phyloP scores from a whole-genome alignment of 1,140 invertebrate genomes.

The Euura saliciscinereae region DNA sequence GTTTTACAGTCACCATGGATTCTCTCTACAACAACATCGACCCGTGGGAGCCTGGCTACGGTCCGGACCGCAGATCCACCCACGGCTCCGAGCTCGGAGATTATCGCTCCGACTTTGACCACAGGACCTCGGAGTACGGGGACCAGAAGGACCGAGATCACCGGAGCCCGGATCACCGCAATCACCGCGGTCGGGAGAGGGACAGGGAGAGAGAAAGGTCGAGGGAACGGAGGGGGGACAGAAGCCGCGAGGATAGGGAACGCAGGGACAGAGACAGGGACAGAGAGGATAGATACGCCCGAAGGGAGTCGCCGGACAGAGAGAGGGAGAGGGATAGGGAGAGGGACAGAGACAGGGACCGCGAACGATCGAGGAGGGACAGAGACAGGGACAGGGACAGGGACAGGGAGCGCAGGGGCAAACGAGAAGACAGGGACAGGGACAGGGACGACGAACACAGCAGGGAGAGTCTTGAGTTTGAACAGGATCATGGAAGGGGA shows the following conservation, averaged over 20 bases:
- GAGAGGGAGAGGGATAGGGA: slow-evolving; percentile 29
- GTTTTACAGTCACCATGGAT: background rate
- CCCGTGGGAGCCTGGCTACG: slow-evolving; percentile 55
- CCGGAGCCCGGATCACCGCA: slow-evolving; percentile 51
- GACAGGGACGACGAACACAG: slow-evolving; percentile 55
- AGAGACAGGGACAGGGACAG: slow-evolving; percentile 42
- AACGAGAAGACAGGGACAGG: slow-evolving; percentile 54
- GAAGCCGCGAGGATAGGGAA: slow-evolving; percentile 53
- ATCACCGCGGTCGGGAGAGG: slow-evolving; percentile 49
- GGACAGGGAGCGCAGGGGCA: slow-evolving; percentile 42
- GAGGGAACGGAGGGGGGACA: slow-evolving; percentile 45
- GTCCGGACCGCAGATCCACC: slow-evolving; percentile 44
- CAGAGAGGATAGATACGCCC: slow-evolving; percentile 34
- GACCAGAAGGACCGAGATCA: slow-evolving; percentile 50
- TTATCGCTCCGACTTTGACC: slow-evolving; percentile 48
- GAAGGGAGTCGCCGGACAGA: slow-evolving; percentile 40
- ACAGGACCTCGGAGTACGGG: slow-evolving; percentile 49
- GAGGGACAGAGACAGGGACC: slow-evolving; percentile 37
- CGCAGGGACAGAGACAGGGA: slow-evolving; percentile 45
- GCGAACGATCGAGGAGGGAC: slow-evolving; percentile 30
- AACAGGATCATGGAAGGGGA: slow-evolving; percentile 51
- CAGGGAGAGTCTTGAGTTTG: slow-evolving; percentile 53
- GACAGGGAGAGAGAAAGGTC: slow-evolving; percentile 51
- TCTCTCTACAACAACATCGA: slow-evolving; percentile 53
- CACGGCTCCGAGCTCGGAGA: slow-evolving; percentile 39